phyloP scores from a whole-genome alignment of 2,888 invertebrate species.

The Anarsia innoxiella region DNA sequence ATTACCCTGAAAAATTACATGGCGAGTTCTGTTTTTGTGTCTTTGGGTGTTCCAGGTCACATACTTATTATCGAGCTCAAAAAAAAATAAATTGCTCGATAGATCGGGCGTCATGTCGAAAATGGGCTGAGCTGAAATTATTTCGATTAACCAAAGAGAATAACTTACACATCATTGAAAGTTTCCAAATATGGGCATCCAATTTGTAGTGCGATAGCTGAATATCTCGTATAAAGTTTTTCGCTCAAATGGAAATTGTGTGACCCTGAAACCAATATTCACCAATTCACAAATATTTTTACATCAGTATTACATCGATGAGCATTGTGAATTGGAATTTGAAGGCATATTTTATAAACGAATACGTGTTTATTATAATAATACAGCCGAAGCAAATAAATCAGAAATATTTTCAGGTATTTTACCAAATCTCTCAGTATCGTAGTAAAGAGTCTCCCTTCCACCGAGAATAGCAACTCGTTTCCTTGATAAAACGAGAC shows the following conservation, averaged over 20 bases:
- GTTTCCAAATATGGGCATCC: conserved; percentile 85
- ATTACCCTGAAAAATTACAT: conserved; percentile 68
- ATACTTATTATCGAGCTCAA: neutral
- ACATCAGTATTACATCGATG: too few relatives aligned
- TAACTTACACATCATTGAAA: conserved; percentile 80
- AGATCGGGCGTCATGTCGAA: neutral
- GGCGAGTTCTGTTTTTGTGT: neutral
- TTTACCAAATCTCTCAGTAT: conserved; percentile 83
- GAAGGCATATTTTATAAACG: too few relatives aligned
- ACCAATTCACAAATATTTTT: neutral
- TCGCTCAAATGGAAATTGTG: conserved; percentile 84
- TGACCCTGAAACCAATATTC: conserved; percentile 65
- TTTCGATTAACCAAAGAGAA: too few relatives aligned
- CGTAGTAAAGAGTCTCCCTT: conserved; percentile 83
- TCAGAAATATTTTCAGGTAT: neutral
- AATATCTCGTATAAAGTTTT: conserved; percentile 84
- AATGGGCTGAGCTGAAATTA: too few relatives aligned
- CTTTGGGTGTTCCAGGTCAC: neutral
- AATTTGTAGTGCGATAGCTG: conserved; percentile 84
- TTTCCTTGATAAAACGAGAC: conserved; percentile 75
- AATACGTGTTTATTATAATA: neutral
- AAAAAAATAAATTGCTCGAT: neutral
- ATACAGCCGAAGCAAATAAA: neutral
- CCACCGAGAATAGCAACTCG: conserved; percentile 82
- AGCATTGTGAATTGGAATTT: too few relatives aligned